phyloP scores from a whole-genome alignment of 35 echinoderm and acorn worm species.

The Lytechinus variegatus region DNA sequence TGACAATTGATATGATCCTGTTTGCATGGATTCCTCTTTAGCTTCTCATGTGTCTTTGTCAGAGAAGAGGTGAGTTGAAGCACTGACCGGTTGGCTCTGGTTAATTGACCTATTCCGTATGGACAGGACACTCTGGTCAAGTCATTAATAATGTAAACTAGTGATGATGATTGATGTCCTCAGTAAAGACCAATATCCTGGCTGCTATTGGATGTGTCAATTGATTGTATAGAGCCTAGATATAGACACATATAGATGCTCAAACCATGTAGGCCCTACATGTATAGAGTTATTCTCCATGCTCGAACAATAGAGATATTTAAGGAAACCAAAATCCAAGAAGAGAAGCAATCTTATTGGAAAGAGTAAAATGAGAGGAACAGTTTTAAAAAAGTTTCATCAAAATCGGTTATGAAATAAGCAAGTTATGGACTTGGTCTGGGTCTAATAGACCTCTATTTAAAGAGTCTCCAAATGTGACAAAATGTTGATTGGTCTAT shows the following conservation, averaged over 20 bases:
- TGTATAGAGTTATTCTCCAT: too few relatives aligned
- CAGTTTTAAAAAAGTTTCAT: too few relatives aligned
- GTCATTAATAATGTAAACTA: background rate
- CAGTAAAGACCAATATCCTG: background rate
- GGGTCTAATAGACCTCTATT: too few relatives aligned
- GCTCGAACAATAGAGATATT: too few relatives aligned
- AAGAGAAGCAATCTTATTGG: too few relatives aligned
- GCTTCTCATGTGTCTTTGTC: background rate
- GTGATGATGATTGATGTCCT: background rate
- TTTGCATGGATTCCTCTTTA: background rate
- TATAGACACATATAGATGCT: background rate
- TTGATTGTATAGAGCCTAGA: background rate
- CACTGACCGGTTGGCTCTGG: background rate
- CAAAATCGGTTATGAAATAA: too few relatives aligned
- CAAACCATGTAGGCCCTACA: too few relatives aligned
- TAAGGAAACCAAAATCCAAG: too few relatives aligned
- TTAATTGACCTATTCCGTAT: background rate
- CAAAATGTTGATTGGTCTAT: too few relatives aligned
- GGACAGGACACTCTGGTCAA: background rate
- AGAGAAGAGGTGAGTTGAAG: background rate
- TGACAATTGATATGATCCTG: background rate
- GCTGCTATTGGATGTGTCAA: background rate
- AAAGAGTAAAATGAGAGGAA: too few relatives aligned
- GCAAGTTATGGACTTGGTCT: too few relatives aligned
- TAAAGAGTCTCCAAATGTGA: too few relatives aligned